Base-by-base conservation (phyloP, 2,113 vertebrate species). In the Salvelinus fontinalis region DNA sequence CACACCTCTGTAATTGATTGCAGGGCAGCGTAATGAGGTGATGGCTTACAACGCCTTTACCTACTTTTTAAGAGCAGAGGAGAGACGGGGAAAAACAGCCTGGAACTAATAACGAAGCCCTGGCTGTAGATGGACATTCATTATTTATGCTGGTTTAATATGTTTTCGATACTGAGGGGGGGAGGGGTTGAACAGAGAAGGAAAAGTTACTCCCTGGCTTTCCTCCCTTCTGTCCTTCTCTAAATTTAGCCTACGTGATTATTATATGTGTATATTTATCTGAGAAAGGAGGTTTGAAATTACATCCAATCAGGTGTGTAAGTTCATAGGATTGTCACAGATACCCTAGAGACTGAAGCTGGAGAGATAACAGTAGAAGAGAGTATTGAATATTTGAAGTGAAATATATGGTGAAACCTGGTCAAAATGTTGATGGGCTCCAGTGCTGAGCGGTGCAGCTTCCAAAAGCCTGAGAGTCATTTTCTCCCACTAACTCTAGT, bases 111-210 rank as follows among this genome's bases (percentile, higher is more conserved):
- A 88, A 89, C 81, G 48, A 84, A 76, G 76, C 80, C 68, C 79
- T 74, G 79, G 83, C 83, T 83, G 68, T 62, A 78, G 85, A 85
- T 81, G 85, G 83, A 39, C 74, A 84, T 88, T 89, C 85, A 89
- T 90, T 87, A 90, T 91, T 88, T 81, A 90, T 90, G 80, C 75
- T 87, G 89, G 87, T 89, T 86, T 86, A 85, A 86, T 84, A 86
- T 65, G 76, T 88, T 89, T 88, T 88, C 64, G 71, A 86, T 77
- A 31, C 78, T 73, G 82, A 84, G 85, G 78, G 77, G 14, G 31
- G 22, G 60, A 81, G 78, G 81, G 75, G 79, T 79, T 84, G 67
- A 44, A 64, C 73, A 29, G 20, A 4, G 20, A 26, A 26, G 59
- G 73, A 75, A 65, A 64, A 54, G 16, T 29, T 75, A 66, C 60